Conservation (phyloP, 2,888 invertebrate species). For the Eupithecia pulchellata region DNA sequence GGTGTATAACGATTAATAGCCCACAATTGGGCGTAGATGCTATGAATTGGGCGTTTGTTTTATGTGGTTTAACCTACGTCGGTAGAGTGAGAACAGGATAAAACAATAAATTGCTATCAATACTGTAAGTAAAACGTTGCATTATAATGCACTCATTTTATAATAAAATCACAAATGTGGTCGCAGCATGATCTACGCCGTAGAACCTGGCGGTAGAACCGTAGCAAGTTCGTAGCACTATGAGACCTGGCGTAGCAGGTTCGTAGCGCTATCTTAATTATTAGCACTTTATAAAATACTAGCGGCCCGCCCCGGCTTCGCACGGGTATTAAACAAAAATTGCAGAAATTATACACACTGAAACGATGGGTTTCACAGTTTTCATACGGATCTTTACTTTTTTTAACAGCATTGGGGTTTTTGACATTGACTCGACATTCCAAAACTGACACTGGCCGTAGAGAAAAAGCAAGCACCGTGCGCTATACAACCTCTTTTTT, state of each 20-base stretch:
- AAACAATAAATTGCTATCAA: not conserved
- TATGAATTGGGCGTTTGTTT: not conserved
- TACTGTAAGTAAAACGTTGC: too few species aligned
- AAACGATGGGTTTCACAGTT: too few species aligned
- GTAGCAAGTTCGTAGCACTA: not conserved
- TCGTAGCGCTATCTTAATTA: not conserved
- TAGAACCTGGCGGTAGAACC: not conserved
- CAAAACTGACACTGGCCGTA: too few species aligned
- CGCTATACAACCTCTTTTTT: too few species aligned
- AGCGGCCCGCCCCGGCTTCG: too few species aligned
- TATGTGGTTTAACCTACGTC: not conserved
- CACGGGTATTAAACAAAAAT: too few species aligned
- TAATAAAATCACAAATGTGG: not conserved
- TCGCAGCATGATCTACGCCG: not conserved
- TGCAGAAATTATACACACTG: too few species aligned
- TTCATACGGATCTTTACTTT: too few species aligned
- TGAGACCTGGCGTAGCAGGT: not conserved
- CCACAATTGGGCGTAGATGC: not conserved
- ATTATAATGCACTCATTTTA: not conserved
- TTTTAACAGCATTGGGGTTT: too few species aligned
- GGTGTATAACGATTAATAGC: not conserved
- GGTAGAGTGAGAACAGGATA: not conserved
- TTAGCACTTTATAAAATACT: not conserved
- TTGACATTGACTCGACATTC: too few species aligned
- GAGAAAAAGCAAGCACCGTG: too few species aligned